These are phyloP conservation scores for Coenonympha glycerion DNA, from an alignment of 2,888 invertebrate genomes.

Conservation along the genomic window DNA sequence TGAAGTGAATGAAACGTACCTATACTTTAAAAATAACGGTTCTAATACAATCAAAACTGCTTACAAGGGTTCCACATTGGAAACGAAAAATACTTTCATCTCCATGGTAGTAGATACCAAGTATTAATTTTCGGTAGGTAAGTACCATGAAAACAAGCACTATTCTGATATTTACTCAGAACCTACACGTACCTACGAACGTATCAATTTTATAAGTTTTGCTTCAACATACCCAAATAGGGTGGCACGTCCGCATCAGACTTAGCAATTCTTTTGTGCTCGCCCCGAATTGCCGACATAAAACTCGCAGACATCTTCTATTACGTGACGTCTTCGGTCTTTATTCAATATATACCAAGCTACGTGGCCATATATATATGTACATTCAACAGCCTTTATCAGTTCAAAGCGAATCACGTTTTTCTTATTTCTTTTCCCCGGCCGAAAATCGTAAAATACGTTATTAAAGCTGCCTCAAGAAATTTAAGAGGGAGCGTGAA, in stretches of 20 bases:
- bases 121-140: too few species aligned
- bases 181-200: too few species aligned
- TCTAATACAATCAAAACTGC: too few species aligned
- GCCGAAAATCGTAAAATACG: conserved; percentile 61
- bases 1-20: background rate
- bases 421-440: conserved; percentile 47
- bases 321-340: conserved; percentile 67
- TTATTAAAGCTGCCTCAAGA: conserved; percentile 43
- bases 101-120: too few species aligned
- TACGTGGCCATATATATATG: conserved; percentile 31
- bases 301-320: conserved; percentile 66
- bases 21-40: too few species aligned
- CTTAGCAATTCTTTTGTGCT: conserved; percentile 73
- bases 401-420: conserved; percentile 47
- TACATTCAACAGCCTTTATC: conserved; percentile 65
- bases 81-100: too few species aligned
- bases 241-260: conserved; percentile 54
- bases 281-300: conserved; percentile 71
- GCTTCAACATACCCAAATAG: conserved; percentile 37
- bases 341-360: conserved; percentile 60
- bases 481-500: conserved; percentile 47
- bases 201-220: too few species aligned
- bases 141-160: too few species aligned
- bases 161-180: too few species aligned
- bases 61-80: too few species aligned